Evolutionary conservation across 2,888 invertebrate genomes (phyloP).

Genomic region (Coleophora deauratella): DNA sequence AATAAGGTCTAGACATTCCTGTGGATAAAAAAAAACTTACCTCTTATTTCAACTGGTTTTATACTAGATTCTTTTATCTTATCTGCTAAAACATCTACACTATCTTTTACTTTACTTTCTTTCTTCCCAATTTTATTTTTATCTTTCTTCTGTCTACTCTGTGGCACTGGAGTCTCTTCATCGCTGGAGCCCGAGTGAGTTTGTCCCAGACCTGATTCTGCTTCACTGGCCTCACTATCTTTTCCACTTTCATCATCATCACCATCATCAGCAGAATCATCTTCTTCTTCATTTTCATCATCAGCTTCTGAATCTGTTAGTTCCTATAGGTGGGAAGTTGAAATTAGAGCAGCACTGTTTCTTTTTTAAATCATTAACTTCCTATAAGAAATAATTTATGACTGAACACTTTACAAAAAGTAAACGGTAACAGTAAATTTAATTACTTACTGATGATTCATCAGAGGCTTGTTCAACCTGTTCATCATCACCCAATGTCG

Average conservation of each 20-base stretch:
- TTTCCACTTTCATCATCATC: slow-evolving; percentile 36
- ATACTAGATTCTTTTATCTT: slow-evolving; percentile 40
- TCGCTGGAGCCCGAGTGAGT: slow-evolving; percentile 29
- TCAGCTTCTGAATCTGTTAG: slow-evolving; percentile 45
- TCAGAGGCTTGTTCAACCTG: slow-evolving; percentile 25
- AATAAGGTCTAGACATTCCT: too few species aligned
- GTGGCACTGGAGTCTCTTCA: slow-evolving; percentile 23
- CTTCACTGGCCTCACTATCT: slow-evolving; percentile 40
- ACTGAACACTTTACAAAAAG: too few species aligned
- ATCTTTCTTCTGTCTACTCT: slow-evolving; percentile 16
- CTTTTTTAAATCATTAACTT: neutral
- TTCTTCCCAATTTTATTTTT: slow-evolving; percentile 9
- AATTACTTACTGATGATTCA: slow-evolving; percentile 45
- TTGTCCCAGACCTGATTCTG: slow-evolving; percentile 42
- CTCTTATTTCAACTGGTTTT: slow-evolving; percentile 48
- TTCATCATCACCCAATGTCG: slow-evolving; percentile 42
- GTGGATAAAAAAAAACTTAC: slow-evolving; percentile 24
- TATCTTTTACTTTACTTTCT: slow-evolving; percentile 14
- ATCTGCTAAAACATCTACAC: slow-evolving; percentile 37
- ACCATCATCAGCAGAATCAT: slow-evolving; percentile 31
- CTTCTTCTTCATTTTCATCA: slow-evolving; percentile 34
- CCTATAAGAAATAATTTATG: neutral
- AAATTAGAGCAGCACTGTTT: neutral
- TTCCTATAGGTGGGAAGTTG: too few species aligned
- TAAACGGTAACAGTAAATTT: slow-evolving; percentile 1